Percentiles rank a stretch among this genome's conserved stretches.
phyloP scores from a whole-genome alignment of 2,888 invertebrate species.

The Allophyes oxyacanthae region DNA sequence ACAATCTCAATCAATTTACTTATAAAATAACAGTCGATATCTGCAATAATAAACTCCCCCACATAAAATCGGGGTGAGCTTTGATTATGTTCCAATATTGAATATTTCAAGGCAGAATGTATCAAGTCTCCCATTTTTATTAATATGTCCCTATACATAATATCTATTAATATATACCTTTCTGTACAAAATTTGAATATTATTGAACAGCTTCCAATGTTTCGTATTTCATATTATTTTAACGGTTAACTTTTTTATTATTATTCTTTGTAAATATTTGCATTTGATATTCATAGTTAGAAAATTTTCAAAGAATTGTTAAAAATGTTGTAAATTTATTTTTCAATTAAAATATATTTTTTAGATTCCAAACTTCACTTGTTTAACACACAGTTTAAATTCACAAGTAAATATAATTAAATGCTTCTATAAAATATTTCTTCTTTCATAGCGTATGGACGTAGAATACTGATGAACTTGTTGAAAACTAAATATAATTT shows the following conservation, averaged over 20 bases:
- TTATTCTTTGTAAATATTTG: not conserved
- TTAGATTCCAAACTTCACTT: conserved; percentile 6
- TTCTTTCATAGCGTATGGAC: conserved; percentile 17
- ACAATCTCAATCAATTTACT: no score
- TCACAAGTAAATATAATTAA: conserved; percentile 7
- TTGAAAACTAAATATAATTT: conserved; percentile 16
- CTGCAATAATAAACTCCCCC: conserved; percentile 23
- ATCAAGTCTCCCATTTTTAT: conserved; percentile 61
- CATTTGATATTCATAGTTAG: no score
- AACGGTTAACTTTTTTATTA: not conserved
- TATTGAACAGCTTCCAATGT: conserved; percentile 31
- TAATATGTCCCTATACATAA: conserved; percentile 61
- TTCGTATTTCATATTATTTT: conserved; percentile 1
- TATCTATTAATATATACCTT: no score
- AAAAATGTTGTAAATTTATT: no score
- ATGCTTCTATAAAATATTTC: conserved; percentile 2
- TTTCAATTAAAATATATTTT: no score
- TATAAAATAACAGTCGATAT: conserved; percentile 10
- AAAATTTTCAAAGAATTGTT: no score
- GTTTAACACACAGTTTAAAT: conserved; percentile 11
- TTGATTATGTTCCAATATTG: conserved; percentile 56
- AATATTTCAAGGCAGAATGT: conserved; percentile 61
- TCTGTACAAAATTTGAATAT: conserved; percentile 61
- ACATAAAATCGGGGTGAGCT: conserved; percentile 39
- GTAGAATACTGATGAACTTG: conserved; percentile 21